These are phyloP conservation scores for Vireo griseus DNA, from an alignment of 2,797 vertebrate species.

Conservation along the genomic window DNA sequence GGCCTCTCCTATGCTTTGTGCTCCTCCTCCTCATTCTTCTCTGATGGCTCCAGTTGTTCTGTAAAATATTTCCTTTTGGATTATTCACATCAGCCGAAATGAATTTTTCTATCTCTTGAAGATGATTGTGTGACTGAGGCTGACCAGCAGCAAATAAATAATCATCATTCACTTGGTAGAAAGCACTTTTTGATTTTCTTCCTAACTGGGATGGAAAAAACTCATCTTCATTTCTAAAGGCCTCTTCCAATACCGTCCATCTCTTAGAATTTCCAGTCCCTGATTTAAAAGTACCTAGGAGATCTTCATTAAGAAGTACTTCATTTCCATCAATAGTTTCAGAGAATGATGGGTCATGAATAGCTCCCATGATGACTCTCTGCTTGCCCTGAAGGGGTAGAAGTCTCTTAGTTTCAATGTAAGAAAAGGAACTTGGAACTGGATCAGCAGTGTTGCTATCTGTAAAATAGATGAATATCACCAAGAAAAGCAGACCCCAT, in stretches of 20 bases:
- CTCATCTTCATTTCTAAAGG: conserved; percentile 67
- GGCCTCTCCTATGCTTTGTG: conserved; percentile 29
- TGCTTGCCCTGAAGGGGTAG: conserved; percentile 85
- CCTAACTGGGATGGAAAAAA: conserved; percentile 66
- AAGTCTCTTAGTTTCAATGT: conserved; percentile 86
- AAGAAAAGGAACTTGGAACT: conserved; percentile 81
- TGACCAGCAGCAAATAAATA: conserved; percentile 74
- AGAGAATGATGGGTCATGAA: conserved; percentile 69
- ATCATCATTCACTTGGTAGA: conserved; percentile 53
- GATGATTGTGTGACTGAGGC: conserved; percentile 21
- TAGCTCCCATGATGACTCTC: conserved; percentile 79
- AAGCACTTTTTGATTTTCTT: conserved; percentile 70
- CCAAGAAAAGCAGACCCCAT: conserved; percentile 92
- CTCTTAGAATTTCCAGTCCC: conserved; percentile 64
- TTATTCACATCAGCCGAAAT: neutral
- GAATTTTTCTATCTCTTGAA: conserved; percentile 65
- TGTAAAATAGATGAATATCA: conserved; percentile 92
- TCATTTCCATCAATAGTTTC: conserved; percentile 51
- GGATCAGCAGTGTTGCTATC: conserved; percentile 85
- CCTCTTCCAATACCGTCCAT: conserved; percentile 69
- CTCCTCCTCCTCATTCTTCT: conserved; percentile 52
- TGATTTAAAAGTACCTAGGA: conserved; percentile 45
- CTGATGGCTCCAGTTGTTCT: conserved; percentile 26
- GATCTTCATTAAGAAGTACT: conserved; percentile 48
- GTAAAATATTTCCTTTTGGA: conserved; percentile 44